Evolutionary conservation across 1,140 invertebrate genomes (phyloP), one percentile per base, ranked within the genome.

Genomic region (Ericerus pela): DNA sequence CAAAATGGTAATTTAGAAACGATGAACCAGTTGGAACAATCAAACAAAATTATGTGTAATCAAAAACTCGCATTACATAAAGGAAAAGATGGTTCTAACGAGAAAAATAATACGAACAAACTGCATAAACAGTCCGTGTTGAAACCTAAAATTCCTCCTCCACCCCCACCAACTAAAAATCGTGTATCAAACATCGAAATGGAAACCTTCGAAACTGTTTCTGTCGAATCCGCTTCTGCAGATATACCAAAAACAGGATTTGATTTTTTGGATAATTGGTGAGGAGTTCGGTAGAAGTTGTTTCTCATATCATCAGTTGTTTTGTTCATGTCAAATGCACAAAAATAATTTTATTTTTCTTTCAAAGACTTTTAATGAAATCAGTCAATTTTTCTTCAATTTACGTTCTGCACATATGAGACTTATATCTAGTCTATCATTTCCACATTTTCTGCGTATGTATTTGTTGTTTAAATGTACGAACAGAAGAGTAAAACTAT

Each of bases 211-310:
- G 53, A 54, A 18, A n/a, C 29, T 33, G n/a, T 20, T 24, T 5
- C 5, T 8, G 33, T 16, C 29, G 33, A 36, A 12, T 16, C 29
- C n/a, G 22, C 5, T 29, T 4, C 14, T 24, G n/a, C 14, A 24
- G 30, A 53, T 16, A 54, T 54, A 20, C 53, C 53, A 36, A 54
- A 36, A 36, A 54, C 53, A 20, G 53, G 53, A 36, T 54, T 54
- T 22, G 53, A 54, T 54, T 54, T 54, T 16, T 33, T 54, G 16
- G 53, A 54, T 36, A 54, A 54, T 36, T 54, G 53, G 53, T 54
- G 22, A 36, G n/a, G n/a, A n/a, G n/a, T n/a, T n/a, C n/a, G n/a
- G n/a, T n/a, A n/a, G n/a, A n/a, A n/a, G n/a, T n/a, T n/a, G n/a
- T n/a, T n/a, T n/a, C n/a, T n/a, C n/a, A n/a, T n/a, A n/a, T n/a